Evolutionary conservation across 2,888 invertebrate genomes (phyloP), one percentile per base, ranked within the genome.

Genomic region (Protonemura montana): DNA sequence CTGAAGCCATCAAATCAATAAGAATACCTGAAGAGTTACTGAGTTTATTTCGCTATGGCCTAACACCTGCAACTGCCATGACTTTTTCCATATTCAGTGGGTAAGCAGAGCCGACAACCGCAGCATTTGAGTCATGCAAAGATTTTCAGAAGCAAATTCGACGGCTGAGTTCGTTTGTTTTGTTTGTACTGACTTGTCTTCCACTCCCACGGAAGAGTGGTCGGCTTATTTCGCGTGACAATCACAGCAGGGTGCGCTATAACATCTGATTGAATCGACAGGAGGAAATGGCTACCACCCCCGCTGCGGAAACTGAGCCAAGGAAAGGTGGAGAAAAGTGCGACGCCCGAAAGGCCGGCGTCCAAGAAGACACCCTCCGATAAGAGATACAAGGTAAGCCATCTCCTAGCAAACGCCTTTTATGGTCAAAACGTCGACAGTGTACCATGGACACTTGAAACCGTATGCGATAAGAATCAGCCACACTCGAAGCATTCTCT

Each of bases 271-370:
- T 59, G 6, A 2, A 13, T 59, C 59, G 59, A 59, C 92, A 96
- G 96, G 91, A 94, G 96, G 90, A 98, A 97, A 94, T 97, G 98
- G 96, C 93, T 98, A 91, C 96, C 97, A 88, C 97, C 95, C 91
- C 94, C 96, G 85, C 94, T 98, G 87, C 94, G 98, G 89, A 98
- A 98, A 92, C 93, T 96, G 89, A 97, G 97, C 89, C 97, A 97
- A 91, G 96, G 96, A 89, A 97, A 97, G 92, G 95, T 95, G 85
- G 96, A 97, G 90, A 97, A 97, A 90, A 88, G 88, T 78, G 87
- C 89, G 27, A 89, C 77, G 91, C 93, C 92, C 25, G 93, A 94
- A 35, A 92, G 94, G 88, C 92, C 93, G 27, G 93, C 94, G 80
- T 93, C 96, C 89, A 95, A 96, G 91, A 97, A 97, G 91, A 94